These are phyloP conservation scores for Thunnus albacares DNA, from an alignment of 2,797 vertebrate genomes.

Conservation along the genomic window DNA sequence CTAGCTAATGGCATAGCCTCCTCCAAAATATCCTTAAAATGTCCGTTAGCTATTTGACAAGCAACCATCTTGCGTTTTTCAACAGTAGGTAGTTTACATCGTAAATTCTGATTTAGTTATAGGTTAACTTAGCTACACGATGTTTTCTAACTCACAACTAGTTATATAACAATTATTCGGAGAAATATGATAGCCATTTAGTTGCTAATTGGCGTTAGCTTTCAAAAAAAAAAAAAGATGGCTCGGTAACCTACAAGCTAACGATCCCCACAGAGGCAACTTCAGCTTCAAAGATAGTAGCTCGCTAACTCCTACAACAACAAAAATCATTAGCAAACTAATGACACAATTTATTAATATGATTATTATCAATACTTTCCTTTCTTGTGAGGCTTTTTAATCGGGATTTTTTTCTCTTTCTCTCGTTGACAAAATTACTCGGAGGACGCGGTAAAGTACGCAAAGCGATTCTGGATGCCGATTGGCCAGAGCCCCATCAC, in stretches of 20 bases:
- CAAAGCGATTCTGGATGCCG: neutral
- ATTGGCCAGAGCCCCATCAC: slow-evolving; percentile 29
- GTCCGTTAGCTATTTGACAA: neutral
- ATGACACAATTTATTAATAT: no score
- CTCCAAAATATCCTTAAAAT: no score
- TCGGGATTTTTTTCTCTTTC: neutral
- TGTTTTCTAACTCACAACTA: no score
- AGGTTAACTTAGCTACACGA: no score
- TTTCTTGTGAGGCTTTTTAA: neutral
- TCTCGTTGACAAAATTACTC: rapidly evolving
- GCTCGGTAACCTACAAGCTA: neutral
- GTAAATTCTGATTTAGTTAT: no score
- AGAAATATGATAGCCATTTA: no score
- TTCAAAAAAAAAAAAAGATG: no score
- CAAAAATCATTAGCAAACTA: neutral
- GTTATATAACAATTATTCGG: no score
- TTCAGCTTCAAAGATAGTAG: neutral
- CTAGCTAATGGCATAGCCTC: neutral
- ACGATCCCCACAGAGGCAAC: neutral
- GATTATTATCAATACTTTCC: rapidly evolving
- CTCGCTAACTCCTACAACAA: neutral
- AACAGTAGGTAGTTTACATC: no score
- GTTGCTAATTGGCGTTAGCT: neutral
- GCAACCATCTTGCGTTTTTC: neutral
- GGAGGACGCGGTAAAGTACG: slow-evolving; percentile 5